A percentile compares a stretch with the other conserved stretches of the same genome.
Conservation (phyloP, 2,797 vertebrate species). For the Cercopithecus hamlyni region DNA sequence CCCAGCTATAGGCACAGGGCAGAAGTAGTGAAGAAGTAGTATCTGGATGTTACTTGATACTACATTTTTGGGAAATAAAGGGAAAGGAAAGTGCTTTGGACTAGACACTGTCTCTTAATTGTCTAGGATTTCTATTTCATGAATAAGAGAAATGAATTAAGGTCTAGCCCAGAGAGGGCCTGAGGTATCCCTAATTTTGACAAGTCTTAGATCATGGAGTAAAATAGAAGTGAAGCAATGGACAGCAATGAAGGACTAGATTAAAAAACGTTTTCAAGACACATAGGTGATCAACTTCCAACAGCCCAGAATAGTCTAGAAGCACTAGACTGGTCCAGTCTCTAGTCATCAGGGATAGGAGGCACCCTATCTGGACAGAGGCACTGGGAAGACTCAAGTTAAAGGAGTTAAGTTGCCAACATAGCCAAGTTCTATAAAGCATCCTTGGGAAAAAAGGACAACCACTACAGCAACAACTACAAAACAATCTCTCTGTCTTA, state of each 20-base stretch:
- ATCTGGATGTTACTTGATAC: background rate
- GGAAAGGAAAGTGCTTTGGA: background rate
- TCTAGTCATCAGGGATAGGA: background rate
- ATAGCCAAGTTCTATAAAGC: background rate
- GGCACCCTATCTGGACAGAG: background rate
- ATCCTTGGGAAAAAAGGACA: background rate
- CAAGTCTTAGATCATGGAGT: background rate
- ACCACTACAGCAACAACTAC: background rate
- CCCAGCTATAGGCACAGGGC: background rate
- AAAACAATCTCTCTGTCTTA: background rate
- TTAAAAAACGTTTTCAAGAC: background rate
- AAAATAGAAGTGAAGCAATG: background rate
- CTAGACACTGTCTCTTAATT: background rate
- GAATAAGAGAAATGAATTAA: constrained; percentile 37
- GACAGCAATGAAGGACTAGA: background rate
- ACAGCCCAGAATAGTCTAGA: background rate
- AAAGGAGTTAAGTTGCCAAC: background rate
- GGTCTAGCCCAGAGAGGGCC: background rate
- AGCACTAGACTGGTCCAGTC: background rate
- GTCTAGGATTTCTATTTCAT: background rate
- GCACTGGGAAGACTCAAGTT: background rate
- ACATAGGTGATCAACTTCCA: background rate
- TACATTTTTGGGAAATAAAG: background rate
- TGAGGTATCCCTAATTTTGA: background rate
- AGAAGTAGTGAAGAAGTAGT: background rate